phyloP scores from a whole-genome alignment of 2,888 invertebrate genomes.

The Teleogryllus oceanicus region DNA sequence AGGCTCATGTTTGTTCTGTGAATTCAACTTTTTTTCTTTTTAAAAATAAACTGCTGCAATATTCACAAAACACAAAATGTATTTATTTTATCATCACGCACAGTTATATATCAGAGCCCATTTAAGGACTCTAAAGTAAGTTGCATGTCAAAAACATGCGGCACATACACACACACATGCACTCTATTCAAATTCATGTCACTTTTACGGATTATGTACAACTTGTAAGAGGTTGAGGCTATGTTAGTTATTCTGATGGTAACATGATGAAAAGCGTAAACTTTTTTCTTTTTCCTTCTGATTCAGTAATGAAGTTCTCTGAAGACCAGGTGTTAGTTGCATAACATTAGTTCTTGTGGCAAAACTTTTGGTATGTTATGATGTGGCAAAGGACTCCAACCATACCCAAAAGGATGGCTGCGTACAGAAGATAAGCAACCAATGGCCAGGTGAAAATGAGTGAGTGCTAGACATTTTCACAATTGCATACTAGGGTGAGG shows the following conservation, averaged over 20 bases:
- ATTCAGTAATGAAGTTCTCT: not conserved
- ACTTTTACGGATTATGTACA: conserved; percentile 25
- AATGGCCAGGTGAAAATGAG: conserved; percentile 27
- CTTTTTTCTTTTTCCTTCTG: conserved; percentile 6
- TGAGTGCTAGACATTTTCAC: conserved; percentile 33
- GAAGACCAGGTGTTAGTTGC: conserved; percentile 8
- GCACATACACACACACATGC: conserved; percentile 27
- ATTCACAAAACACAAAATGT: not conserved
- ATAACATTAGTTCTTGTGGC: not conserved
- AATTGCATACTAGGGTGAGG: conserved; percentile 36
- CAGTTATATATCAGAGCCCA: too few relatives aligned
- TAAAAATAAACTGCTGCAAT: not conserved
- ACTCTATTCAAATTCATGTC: conserved; percentile 19
- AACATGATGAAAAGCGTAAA: conserved; percentile 29
- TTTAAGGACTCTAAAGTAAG: not conserved
- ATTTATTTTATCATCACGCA: not conserved
- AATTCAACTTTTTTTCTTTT: not conserved
- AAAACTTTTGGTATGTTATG: conserved; percentile 20
- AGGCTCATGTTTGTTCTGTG: too few relatives aligned
- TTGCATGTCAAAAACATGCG: not conserved
- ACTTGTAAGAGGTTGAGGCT: conserved; percentile 19
- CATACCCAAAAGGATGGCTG: conserved; percentile 26
- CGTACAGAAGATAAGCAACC: conserved; percentile 30
- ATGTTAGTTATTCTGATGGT: conserved; percentile 23
- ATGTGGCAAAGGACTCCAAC: conserved; percentile 23